Conservation (phyloP, 2,888 invertebrate genomes). For the Glyphotaelius pellucidus region DNA sequence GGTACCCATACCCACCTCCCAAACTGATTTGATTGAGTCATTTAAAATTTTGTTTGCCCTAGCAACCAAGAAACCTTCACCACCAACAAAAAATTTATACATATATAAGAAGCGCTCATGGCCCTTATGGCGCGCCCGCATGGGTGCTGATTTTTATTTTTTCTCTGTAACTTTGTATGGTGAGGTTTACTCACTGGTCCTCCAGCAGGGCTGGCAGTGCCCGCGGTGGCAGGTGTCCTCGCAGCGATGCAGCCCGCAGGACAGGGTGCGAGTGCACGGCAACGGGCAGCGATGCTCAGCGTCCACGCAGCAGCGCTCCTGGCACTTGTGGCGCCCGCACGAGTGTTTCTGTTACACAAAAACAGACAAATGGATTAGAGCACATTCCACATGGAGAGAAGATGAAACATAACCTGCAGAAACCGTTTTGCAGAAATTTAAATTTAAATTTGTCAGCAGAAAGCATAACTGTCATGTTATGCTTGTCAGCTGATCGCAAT, state of each 20-base stretch:
- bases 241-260: conserved; percentile 94
- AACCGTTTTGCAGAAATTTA: no score
- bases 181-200: conserved; percentile 79
- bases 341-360: conserved; percentile 79
- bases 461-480: no score
- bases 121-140: conserved; percentile 94
- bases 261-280: conserved; percentile 87
- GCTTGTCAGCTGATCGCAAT: no score
- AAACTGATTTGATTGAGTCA: no score
- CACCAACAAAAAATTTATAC: no score
- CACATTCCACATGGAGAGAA: neutral
- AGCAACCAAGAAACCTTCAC: no score
- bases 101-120: conserved; percentile 79
- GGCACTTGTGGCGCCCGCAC: conserved; percentile 94
- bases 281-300: conserved; percentile 91
- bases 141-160: conserved; percentile 81
- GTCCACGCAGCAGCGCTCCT: conserved; percentile 91
- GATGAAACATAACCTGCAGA: neutral
- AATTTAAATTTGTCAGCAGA: no score
- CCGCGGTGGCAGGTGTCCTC: conserved; percentile 93
- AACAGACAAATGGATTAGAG: neutral
- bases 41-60: no score
- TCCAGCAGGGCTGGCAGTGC: conserved; percentile 86
- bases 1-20: no score
- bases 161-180: no score